Evolutionary conservation across 2,113 vertebrate species (phyloP).

Genomic region (Diphyllodes magnificus): DNA sequence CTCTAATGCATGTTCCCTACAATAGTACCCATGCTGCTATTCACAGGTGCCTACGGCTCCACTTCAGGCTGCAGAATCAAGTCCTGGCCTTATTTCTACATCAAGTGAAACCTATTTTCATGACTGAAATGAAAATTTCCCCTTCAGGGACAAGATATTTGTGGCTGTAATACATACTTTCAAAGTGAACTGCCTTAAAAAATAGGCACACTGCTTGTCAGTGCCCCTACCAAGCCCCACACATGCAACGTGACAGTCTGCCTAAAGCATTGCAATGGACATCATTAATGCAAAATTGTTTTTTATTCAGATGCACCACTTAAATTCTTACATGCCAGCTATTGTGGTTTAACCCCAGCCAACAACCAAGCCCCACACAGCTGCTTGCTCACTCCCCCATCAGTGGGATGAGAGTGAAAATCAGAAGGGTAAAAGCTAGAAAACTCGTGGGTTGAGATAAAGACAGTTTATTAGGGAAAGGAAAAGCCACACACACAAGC

Average conservation of each 20-base stretch:
- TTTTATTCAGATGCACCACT: not conserved
- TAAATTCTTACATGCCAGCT: not conserved
- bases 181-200: not conserved
- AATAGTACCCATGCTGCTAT: not conserved
- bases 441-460: not conserved
- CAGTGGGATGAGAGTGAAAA: not conserved
- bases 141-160: not conserved
- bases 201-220: not conserved
- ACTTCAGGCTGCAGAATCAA: not conserved
- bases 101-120: not conserved
- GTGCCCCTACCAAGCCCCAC: not conserved
- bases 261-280: not conserved
- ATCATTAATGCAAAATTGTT: not conserved
- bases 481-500: not conserved
- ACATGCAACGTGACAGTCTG: rapidly evolving
- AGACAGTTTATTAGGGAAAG: not conserved
- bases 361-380: not conserved
- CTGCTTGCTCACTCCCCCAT: not conserved
- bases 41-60: not conserved
- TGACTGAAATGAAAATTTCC: not conserved
- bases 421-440: not conserved
- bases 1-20: not conserved
- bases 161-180: not conserved
- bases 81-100: not conserved
- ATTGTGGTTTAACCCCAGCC: not conserved